Conservation (phyloP, 1,140 invertebrate genomes). For the Drosophila cardini region DNA sequence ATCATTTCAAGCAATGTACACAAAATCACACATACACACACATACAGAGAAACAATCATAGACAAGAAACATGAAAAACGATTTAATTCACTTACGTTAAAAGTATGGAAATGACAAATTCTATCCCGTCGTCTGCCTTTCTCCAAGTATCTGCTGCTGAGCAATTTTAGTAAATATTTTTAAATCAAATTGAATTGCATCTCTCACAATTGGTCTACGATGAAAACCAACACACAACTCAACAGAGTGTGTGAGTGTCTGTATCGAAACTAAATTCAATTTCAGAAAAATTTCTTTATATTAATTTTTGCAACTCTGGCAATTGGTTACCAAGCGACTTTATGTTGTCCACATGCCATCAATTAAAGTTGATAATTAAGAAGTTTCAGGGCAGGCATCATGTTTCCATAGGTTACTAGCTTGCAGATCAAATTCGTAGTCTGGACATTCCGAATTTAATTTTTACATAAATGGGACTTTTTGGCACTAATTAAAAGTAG, state of each 20-base stretch:
- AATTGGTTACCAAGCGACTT: too few relatives aligned
- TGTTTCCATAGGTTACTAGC: too few relatives aligned
- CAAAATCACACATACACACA: not conserved
- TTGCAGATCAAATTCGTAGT: too few relatives aligned
- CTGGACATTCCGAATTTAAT: not conserved
- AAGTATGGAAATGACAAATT: conserved; percentile 73
- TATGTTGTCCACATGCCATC: too few relatives aligned
- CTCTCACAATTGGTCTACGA: conserved; percentile 51
- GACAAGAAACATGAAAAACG: conserved; percentile 13
- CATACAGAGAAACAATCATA: too few relatives aligned
- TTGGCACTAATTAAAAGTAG: conserved; percentile 81
- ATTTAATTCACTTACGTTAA: conserved; percentile 75
- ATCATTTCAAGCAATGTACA: conserved; percentile 49
- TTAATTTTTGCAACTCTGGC: too few relatives aligned
- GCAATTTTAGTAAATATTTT: conserved; percentile 59
- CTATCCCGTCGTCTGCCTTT: not conserved
- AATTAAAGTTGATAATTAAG: too few relatives aligned
- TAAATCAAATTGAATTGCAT: conserved; percentile 71
- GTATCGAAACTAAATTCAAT: conserved; percentile 37
- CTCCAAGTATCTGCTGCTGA: not conserved
- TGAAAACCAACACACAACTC: conserved; percentile 1
- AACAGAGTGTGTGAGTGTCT: not conserved
- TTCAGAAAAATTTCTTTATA: too few relatives aligned
- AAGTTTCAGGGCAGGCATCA: too few relatives aligned
- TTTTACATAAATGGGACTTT: conserved; percentile 56